phyloP scores from a whole-genome alignment of 2,888 invertebrate species.

The Eilema depressum region DNA sequence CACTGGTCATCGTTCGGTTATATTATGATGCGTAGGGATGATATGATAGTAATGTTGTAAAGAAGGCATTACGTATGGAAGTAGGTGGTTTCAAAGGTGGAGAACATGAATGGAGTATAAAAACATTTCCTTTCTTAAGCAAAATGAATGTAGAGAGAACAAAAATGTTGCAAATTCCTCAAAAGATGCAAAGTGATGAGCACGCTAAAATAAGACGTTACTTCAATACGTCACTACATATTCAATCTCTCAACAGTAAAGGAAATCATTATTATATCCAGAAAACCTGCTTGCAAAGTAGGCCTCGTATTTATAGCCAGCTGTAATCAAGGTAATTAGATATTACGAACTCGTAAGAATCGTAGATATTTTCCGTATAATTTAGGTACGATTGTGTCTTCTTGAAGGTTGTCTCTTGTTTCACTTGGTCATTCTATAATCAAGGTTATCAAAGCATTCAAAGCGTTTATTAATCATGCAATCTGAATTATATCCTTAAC shows the following conservation, averaged over 20 bases:
- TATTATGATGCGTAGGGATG: background rate
- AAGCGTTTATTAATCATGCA: background rate
- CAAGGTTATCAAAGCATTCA: background rate
- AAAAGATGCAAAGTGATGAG: background rate
- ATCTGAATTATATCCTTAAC: background rate
- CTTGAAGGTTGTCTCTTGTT: background rate
- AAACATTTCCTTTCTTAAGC: background rate
- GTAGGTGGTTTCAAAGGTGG: background rate
- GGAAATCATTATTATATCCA: background rate
- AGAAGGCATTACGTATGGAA: background rate
- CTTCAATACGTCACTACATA: background rate
- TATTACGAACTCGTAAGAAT: background rate
- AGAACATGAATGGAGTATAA: background rate
- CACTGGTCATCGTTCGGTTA: background rate
- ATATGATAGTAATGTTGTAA: background rate
- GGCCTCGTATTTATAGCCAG: background rate
- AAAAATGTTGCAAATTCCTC: background rate
- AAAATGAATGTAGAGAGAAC: background rate
- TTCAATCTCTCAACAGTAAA: background rate
- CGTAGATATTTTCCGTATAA: background rate
- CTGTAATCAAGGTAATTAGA: conserved; percentile 7
- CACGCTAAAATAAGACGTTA: background rate
- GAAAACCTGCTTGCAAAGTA: background rate
- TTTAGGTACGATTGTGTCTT: background rate
- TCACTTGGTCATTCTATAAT: background rate